Evolutionary conservation across 1,140 invertebrate genomes (phyloP), one percentile per base, ranked within the genome.

Genomic region (Zophobas morio): DNA sequence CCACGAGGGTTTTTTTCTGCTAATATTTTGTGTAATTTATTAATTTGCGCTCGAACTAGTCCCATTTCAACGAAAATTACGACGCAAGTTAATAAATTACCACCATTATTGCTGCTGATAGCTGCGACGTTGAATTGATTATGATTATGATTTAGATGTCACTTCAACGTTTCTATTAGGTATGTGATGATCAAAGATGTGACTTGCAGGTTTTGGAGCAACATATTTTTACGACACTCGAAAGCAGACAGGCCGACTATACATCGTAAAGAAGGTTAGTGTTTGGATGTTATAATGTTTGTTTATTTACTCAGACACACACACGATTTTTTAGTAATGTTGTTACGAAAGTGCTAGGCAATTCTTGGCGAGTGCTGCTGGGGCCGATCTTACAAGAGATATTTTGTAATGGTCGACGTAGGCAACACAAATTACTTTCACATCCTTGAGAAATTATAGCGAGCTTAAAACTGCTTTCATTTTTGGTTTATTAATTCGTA

Each of bases 401-500:
- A 20, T 20, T 20, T 34, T 54, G 8, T 54, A 5, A 54, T 34
- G n/a, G 6, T 66, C 20, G 36, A 60, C 35, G 39, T 66, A 66
- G 60, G 60, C 60, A 66, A 66, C 60, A 66, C 60, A 66, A 33
- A 66, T 66, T 66, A 66, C 60, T 42, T 66, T 35, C 42, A 60
- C 33, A 60, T 6, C 56, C 56, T 57, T 35, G 1, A 57, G 1
- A 3, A 46, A 46, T 8, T 46, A 8, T 46, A 8, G 3, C 42
- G 8, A 4, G 42, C 8, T 46, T 46, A 4, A 46, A 20, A 20
- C 20, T 20, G 20, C 20, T 20, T 20, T 20, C 20, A 20, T 20
- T 20, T 20, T 20, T 20, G 20, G 20, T 20, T 20, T 20, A 20
- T 20, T 51, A 51, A 51, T 51, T 51, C 20, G 20, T 51, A 51